phyloP scores from a whole-genome alignment of 1,140 invertebrate species.

The Drosophila teissieri region DNA sequence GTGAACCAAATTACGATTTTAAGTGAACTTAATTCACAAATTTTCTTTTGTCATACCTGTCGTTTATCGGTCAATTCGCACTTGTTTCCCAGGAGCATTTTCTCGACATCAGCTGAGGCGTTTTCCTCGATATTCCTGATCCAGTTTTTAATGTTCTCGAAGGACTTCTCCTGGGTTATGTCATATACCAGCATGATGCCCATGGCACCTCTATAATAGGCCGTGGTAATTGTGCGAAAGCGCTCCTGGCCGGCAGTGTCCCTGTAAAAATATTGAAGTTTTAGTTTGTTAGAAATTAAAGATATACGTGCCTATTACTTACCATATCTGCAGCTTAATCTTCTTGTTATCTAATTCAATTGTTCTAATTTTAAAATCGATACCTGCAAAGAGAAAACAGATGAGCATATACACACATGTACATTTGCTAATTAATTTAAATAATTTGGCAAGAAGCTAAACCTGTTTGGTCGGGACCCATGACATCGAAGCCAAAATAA shows the following conservation, averaged over 20 bases:
- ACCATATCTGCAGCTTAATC: constrained; percentile 99
- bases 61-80: constrained; percentile 96
- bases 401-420: constrained; percentile 41
- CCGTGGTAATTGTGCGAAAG: constrained; percentile 99
- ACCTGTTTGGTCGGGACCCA: constrained; percentile 23
- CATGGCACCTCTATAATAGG: constrained; percentile 99
- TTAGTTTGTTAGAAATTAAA: constrained; percentile 7
- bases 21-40: not conserved
- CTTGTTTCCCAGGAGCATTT: constrained; percentile 98
- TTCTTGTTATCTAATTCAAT: constrained; percentile 99
- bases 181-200: constrained; percentile 99
- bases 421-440: constrained; percentile 43
- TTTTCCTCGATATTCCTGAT: constrained; percentile 99
- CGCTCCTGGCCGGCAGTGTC: constrained; percentile 98
- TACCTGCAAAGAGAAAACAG: constrained; percentile 88
- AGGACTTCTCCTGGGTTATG: constrained; percentile 98
- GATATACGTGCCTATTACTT: constrained; percentile 63
- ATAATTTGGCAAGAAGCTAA: constrained; percentile 53
- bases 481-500: constrained; percentile 26
- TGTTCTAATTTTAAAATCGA: constrained; percentile 99
- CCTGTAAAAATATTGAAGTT: constrained; percentile 85
- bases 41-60: constrained; percentile 87
- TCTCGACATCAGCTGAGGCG: constrained; percentile 96
- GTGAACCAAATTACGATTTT: too few species aligned
- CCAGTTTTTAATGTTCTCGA: constrained; percentile 99